A percentile compares a stretch with the other conserved stretches of the same genome.
Evolutionary conservation across 2,797 vertebrate species (phyloP).

Genomic region (Kryptopterus vitreolus): DNA sequence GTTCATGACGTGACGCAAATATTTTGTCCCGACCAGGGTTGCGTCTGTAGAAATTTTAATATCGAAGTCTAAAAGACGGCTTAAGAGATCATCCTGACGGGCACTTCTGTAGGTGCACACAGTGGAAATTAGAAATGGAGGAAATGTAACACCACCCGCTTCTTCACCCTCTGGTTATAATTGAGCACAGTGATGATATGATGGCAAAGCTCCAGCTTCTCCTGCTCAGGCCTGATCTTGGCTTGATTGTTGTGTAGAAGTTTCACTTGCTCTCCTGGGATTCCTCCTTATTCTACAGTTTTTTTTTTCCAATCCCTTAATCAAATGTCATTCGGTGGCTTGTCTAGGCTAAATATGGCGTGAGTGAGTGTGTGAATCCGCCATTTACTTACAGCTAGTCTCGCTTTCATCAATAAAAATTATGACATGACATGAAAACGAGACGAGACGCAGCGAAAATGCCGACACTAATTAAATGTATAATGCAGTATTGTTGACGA

Average conservation of each 20-base stretch:
- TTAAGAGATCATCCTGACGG: neutral
- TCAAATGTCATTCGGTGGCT: neutral
- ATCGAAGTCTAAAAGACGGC: neutral
- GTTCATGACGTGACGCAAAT: slow-evolving; percentile 11
- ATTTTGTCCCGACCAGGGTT: slow-evolving; percentile 3
- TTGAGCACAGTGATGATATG: neutral
- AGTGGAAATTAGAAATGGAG: neutral
- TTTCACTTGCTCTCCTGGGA: neutral
- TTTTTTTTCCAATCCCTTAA: neutral
- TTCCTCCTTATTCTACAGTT: neutral
- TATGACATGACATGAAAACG: no score
- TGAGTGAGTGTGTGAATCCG: neutral
- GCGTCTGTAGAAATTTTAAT: neutral
- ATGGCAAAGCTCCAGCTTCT: neutral
- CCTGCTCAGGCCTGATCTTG: slow-evolving; percentile 1
- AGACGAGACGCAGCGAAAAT: no score
- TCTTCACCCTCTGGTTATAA: neutral
- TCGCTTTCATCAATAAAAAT: no score
- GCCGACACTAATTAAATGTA: no score
- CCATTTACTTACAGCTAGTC: no score
- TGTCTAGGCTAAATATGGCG: neutral
- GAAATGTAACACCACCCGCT: neutral
- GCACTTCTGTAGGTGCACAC: neutral
- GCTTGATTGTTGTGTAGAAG: neutral
- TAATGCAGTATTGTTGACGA: no score